phyloP scores from a whole-genome alignment of 2,888 invertebrate genomes.

The Synergus itoensis region DNA sequence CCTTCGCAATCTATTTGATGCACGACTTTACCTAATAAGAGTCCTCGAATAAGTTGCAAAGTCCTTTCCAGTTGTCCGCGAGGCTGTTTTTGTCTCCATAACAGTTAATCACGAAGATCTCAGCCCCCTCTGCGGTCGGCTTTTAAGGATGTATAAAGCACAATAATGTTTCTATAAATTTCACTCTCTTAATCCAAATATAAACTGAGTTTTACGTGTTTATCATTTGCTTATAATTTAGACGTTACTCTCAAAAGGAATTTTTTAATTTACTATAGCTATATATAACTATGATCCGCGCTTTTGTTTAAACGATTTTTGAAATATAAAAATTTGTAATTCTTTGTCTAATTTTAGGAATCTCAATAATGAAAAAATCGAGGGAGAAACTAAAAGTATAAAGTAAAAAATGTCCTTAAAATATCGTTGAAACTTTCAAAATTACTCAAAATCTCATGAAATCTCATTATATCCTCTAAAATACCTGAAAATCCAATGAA shows the following conservation, averaged over 20 bases:
- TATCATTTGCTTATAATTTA: constrained; percentile 9
- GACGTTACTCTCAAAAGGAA: not conserved
- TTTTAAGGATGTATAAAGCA: constrained; percentile 38
- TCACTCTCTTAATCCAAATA: constrained; percentile 7
- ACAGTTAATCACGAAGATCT: constrained; percentile 34
- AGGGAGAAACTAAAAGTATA: too few species aligned
- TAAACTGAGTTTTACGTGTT: not conserved
- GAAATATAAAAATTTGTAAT: too few species aligned
- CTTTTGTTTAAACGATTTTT: too few species aligned
- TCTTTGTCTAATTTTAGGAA: too few species aligned
- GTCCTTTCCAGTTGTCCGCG: constrained; percentile 40
- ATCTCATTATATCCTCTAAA: too few species aligned
- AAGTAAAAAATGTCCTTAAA: too few species aligned
- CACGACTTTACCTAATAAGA: constrained; percentile 38
- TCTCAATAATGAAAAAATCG: too few species aligned
- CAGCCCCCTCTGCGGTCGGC: constrained; percentile 27
- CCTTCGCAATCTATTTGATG: constrained; percentile 41
- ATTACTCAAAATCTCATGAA: too few species aligned
- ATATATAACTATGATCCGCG: too few species aligned
- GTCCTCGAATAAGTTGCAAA: constrained; percentile 41
- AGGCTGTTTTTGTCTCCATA: constrained; percentile 41
- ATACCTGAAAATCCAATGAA: too few species aligned
- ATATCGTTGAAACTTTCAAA: too few species aligned
- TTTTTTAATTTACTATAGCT: not conserved
- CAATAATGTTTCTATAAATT: constrained; percentile 37